phyloP scores from a whole-genome alignment of 2,888 invertebrate genomes.

The Morpho achilles region DNA sequence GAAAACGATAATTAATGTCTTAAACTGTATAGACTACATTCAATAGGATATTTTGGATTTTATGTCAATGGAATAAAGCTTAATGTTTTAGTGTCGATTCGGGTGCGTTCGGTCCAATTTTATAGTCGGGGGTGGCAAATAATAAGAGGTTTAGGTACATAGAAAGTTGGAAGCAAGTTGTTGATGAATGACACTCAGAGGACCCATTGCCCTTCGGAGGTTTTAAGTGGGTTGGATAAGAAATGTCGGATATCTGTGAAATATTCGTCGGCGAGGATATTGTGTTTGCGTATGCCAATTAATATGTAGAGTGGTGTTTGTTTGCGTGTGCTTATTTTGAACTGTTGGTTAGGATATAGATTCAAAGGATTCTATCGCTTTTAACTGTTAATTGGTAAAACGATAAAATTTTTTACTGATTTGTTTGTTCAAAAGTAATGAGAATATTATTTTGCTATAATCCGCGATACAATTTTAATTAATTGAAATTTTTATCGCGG shows the following conservation, averaged over 20 bases:
- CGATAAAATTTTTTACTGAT: no score
- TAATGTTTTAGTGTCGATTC: constrained; percentile 26
- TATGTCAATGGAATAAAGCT: constrained; percentile 32
- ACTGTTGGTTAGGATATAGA: neutral
- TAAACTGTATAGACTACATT: constrained; percentile 51
- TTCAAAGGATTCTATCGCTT: no score
- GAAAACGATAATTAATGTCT: constrained; percentile 71
- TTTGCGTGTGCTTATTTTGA: constrained; percentile 32
- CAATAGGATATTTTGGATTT: constrained; percentile 33
- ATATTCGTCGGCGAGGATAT: constrained; percentile 52
- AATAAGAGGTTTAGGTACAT: constrained; percentile 72
- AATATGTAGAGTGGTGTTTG: constrained; percentile 49
- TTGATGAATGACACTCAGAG: constrained; percentile 78
- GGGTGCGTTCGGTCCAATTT: constrained; percentile 68
- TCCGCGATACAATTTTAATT: no score
- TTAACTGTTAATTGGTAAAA: no score
- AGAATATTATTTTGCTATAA: no score
- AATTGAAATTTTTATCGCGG: no score
- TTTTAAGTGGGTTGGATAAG: constrained; percentile 76
- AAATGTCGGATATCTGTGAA: constrained; percentile 74
- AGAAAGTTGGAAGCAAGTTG: constrained; percentile 69
- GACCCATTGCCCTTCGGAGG: constrained; percentile 78
- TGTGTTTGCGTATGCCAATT: constrained; percentile 46
- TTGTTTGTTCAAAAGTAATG: no score
- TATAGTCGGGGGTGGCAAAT: constrained; percentile 73